Evolutionary conservation across 1,140 invertebrate genomes (phyloP).

Genomic region (Acyrthosiphon pisum): DNA sequence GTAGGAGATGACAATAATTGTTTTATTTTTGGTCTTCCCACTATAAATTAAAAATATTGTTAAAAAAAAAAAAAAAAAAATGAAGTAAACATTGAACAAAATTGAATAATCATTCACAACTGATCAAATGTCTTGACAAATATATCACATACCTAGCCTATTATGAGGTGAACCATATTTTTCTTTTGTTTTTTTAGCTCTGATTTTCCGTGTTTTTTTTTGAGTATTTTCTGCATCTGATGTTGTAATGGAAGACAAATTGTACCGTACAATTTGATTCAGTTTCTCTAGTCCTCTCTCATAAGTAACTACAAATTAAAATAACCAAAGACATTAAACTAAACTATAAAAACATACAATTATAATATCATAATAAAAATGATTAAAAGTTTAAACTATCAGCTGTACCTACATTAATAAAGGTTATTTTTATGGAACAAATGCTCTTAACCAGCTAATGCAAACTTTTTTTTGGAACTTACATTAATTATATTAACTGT

Average conservation of each 20-base stretch:
- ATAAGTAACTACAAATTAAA: background rate
- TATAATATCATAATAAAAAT: no score
- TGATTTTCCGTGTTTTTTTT: background rate
- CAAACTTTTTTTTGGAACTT: no score
- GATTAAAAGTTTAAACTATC: no score
- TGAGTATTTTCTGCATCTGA: background rate
- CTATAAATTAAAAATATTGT: background rate
- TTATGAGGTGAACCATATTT: no score
- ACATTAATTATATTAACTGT: no score
- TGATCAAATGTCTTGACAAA: background rate
- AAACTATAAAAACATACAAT: no score
- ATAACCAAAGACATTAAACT: background rate
- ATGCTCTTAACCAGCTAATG: no score
- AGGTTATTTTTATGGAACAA: no score
- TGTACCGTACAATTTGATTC: background rate
- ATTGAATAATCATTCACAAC: background rate
- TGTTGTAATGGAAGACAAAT: background rate
- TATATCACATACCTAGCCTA: background rate
- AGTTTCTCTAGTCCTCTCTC: background rate
- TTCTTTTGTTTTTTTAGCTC: no score
- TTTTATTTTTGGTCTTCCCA: background rate
- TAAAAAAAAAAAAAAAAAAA: background rate
- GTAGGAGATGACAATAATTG: background rate
- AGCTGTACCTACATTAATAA: no score
- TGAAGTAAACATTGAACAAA: no score